phyloP scores from a whole-genome alignment of 1,140 invertebrate species.

The Hyles vespertilio region DNA sequence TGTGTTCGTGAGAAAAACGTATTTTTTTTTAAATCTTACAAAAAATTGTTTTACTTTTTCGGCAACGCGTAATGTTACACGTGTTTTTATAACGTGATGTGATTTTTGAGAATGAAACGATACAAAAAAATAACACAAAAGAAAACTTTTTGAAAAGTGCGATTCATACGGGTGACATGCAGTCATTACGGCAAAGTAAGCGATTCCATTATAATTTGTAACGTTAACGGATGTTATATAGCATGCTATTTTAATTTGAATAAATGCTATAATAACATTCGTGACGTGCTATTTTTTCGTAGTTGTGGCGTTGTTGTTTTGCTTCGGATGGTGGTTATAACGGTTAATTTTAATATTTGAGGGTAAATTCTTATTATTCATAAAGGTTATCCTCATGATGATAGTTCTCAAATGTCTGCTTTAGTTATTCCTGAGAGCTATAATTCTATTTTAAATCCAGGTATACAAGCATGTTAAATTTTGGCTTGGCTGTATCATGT shows the following conservation, averaged over 20 bases:
- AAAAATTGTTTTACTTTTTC: too few species aligned
- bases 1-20: too few species aligned
- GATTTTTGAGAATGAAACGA: constrained; percentile 41
- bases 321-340: not conserved
- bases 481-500: too few species aligned
- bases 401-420: not conserved
- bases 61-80: too few species aligned
- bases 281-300: not conserved
- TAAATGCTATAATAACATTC: constrained; percentile 4
- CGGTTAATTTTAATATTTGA: not conserved
- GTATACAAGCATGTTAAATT: too few species aligned
- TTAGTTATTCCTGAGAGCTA: not conserved
- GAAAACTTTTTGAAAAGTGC: constrained; percentile 1
- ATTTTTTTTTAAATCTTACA: too few species aligned
- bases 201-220: constrained; percentile 23
- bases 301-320: not conserved
- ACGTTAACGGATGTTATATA: constrained; percentile 10
- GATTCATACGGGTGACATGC: constrained; percentile 17
- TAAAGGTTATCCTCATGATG: not conserved
- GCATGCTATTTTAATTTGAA: constrained; percentile 3
- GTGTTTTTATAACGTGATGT: not conserved
- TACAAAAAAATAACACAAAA: constrained; percentile 2
- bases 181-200: constrained; percentile 23
- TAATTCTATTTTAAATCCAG: too few species aligned
- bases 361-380: too few species aligned